Base-by-base conservation (phyloP, 2,888 invertebrate genomes). In the Drosophila affinis region DNA sequence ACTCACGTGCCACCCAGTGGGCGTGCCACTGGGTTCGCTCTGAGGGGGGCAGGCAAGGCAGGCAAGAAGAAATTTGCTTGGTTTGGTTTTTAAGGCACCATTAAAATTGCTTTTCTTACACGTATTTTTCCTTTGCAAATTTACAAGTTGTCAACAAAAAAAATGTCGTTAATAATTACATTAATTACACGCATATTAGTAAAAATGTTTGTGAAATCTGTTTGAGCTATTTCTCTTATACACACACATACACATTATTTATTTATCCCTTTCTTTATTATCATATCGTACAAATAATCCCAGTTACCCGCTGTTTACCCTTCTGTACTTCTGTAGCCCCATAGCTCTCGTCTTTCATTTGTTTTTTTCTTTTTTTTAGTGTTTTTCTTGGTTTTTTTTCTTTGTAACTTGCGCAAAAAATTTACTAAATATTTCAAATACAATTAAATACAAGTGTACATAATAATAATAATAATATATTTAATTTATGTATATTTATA, bases 71-170 rank as follows among this genome's bases (percentile, higher is more conserved):
- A 89, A 90, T 89, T 90, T 88, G 88, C 88, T 88, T 83, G 88
- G 83, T 79, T 83, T 89, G 88, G 90, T 72, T 74, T 90, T 91
- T 91, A 91, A 91, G 91, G 91, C 91, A 91, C 91, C 91, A 90
- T 91, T 90, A 90, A 91, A 91, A 91, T 91, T 91, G 91, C 91
- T 91, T 91, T 91, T 90, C 90, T 90, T 90, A 91, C 91, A 90
- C 91, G 91, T 90, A 90, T 90, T 90, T 89, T 89, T 90, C 91
- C 91, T 79, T 89, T 83, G 91, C 89, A 89, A 90, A 90, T 90
- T 84, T 90, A 91, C 90, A 90, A 89, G 80, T 79, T 86, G 77
- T 83, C 78, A 83, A 77, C 81, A 82, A 77, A 84, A 75, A 82
- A 77, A 84, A 75, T 60, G 67, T 60, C 71, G 76, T 72, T 78